phyloP scores from a whole-genome alignment of 2,113 vertebrate species.

The Pantherophis guttatus region DNA sequence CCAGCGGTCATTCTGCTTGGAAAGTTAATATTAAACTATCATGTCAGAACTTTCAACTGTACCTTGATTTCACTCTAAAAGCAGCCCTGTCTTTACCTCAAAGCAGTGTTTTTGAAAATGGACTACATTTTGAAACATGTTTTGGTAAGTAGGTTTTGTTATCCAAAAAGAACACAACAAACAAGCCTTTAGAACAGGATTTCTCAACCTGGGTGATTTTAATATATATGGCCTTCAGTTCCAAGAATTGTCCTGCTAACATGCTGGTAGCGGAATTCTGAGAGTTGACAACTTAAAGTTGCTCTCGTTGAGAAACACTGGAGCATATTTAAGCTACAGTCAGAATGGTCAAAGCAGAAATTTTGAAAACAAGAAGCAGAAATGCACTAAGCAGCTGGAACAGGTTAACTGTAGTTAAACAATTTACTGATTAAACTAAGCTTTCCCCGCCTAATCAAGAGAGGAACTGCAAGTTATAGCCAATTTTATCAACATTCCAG shows the following conservation, averaged over 20 bases:
- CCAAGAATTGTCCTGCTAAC: no score
- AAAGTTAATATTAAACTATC: slow-evolving; percentile 26
- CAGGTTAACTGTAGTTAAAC: background rate
- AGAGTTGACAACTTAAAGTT: no score
- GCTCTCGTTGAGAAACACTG: no score
- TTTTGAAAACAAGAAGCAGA: background rate
- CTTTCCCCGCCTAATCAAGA: background rate
- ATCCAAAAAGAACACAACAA: background rate
- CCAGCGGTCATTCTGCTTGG: slow-evolving; percentile 18
- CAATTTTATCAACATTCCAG: background rate
- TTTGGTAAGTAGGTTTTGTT: background rate
- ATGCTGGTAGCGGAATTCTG: no score
- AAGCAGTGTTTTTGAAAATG: background rate
- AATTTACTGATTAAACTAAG: background rate
- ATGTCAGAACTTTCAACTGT: slow-evolving; percentile 5
- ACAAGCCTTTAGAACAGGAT: background rate
- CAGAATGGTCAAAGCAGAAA: background rate
- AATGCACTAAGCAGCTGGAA: background rate
- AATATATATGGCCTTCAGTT: no score
- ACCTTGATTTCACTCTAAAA: background rate
- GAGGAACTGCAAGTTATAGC: background rate
- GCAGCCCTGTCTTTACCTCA: background rate
- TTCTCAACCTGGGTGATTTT: no score
- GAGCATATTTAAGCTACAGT: background rate
- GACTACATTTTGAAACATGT: background rate